phyloP scores from a whole-genome alignment of 2,888 invertebrate genomes.

The Trilocha varians region DNA sequence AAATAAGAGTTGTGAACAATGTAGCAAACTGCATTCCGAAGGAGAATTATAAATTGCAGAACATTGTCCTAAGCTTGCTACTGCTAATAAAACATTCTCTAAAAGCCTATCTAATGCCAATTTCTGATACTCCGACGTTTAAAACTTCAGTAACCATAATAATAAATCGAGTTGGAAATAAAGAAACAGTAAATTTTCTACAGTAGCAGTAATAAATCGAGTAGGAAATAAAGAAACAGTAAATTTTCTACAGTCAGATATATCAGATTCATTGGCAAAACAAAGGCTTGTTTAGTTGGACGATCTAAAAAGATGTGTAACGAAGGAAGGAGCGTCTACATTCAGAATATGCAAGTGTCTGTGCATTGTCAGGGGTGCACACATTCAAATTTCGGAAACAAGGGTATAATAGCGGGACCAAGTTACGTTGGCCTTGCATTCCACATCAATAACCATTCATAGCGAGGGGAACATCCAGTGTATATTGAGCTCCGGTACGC shows the following conservation, averaged over 20 bases:
- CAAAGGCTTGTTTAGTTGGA: conserved; percentile 58
- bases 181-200: not conserved
- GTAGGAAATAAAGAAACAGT: not conserved
- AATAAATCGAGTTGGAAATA: no score
- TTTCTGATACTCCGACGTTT: not conserved
- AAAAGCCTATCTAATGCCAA: conserved; percentile 47
- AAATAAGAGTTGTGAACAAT: not conserved
- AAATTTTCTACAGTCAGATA: not conserved
- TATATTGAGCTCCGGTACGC: conserved; percentile 39
- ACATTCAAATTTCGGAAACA: conserved; percentile 44
- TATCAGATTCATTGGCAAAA: conserved; percentile 32
- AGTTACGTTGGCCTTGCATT: conserved; percentile 51
- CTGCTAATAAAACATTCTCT: conserved; percentile 39
- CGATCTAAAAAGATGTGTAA: conserved; percentile 70
- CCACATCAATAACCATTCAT: conserved; percentile 61
- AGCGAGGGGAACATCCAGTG: conserved; percentile 56
- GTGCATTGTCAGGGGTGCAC: conserved; percentile 63
- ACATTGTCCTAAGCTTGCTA: conserved; percentile 55
- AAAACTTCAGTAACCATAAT: no score
- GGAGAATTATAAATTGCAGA: conserved; percentile 23
- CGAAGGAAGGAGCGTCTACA: conserved; percentile 71
- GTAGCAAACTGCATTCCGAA: not conserved
- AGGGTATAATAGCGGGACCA: conserved; percentile 44
- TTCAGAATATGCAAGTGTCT: conserved; percentile 50
- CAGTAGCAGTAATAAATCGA: no score